Percentiles rank a stretch among this genome's conserved stretches.
phyloP scores from a whole-genome alignment of 1,140 invertebrate genomes.

The Bombus waltoni region DNA sequence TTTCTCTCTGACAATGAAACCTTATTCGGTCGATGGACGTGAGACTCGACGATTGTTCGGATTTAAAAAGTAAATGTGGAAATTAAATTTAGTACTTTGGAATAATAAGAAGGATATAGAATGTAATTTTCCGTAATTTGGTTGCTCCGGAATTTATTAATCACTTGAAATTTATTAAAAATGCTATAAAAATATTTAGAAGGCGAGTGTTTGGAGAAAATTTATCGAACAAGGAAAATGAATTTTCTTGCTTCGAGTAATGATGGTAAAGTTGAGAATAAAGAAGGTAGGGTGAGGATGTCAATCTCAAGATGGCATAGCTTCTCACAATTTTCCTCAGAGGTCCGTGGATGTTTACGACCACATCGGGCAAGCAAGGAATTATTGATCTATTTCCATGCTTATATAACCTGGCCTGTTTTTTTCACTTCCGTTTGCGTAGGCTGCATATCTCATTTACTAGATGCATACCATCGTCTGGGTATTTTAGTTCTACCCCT shows the following conservation, averaged over 20 bases:
- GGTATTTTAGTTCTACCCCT: constrained; percentile 14
- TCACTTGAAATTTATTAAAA: no score
- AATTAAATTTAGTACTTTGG: rapidly evolving
- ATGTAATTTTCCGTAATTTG: no score
- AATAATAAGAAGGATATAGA: background rate
- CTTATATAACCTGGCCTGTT: constrained; percentile 39
- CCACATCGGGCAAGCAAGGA: constrained; percentile 7
- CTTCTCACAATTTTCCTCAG: background rate
- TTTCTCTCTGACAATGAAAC: background rate
- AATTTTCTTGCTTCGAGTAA: background rate
- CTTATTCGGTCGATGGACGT: background rate
- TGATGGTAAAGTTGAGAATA: no score
- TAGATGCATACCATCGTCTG: background rate
- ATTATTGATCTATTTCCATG: constrained; percentile 39
- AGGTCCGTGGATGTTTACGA: background rate
- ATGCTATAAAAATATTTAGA: no score
- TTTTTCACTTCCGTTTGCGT: constrained; percentile 30
- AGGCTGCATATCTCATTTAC: constrained; percentile 23
- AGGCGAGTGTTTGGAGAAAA: no score
- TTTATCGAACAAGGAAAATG: background rate
- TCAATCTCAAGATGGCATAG: background rate
- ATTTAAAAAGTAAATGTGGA: background rate
- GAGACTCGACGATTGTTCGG: background rate
- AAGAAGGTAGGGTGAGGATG: no score
- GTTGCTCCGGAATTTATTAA: no score